Base-by-base conservation (phyloP, 2,888 invertebrate species). In the Lycaena phlaeas region DNA sequence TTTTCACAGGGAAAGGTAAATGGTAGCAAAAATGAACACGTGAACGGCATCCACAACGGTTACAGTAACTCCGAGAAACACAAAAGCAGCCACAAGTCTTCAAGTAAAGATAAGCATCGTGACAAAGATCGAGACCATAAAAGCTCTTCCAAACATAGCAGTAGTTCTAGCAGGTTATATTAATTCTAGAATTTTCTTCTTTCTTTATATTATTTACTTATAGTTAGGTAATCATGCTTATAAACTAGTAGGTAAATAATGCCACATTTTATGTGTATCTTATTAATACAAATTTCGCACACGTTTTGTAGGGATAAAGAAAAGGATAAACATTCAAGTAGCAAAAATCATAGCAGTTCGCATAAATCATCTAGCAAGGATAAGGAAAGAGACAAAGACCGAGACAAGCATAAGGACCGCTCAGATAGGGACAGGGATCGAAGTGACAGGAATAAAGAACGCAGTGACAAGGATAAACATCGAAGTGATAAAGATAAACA, bases 1-100 rank as follows among this genome's bases (percentile, higher is more conserved):
- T 41, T n/a, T 65, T 52, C 59, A 44, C 72, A 84, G 85, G 73
- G 72, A 63, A 82, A 81, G 61, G 77, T 85, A 70, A 87, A 86
- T 64, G 86, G 86, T 49, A 79, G 74, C 70, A 85, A 78, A 70
- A 78, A 61, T 65, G 86, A 85, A 71, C 89, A 90, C 81, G 85
- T 92, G 79, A 94, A 94, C 84, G 94, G 94, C 44, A 82, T 93
- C 63, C 92, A 91, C 61, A 92, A 94, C 79, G 94, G 94, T 40
- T 93, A 90, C 69, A 68, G 65, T 66, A 74, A 75, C 59, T 77
- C 86, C 45, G 77, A 82, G 43, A 85, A 85, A 68, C 71, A 87
- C 74, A 73, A 85, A 73, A 75, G 88, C 50, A 88, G 88, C 59
- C 88, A 89, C 68, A 89, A 90, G 68, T 90, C 89, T 18, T 89